phyloP scores from a whole-genome alignment of 2,888 invertebrate genomes.

The Callosobruchus maculatus region DNA sequence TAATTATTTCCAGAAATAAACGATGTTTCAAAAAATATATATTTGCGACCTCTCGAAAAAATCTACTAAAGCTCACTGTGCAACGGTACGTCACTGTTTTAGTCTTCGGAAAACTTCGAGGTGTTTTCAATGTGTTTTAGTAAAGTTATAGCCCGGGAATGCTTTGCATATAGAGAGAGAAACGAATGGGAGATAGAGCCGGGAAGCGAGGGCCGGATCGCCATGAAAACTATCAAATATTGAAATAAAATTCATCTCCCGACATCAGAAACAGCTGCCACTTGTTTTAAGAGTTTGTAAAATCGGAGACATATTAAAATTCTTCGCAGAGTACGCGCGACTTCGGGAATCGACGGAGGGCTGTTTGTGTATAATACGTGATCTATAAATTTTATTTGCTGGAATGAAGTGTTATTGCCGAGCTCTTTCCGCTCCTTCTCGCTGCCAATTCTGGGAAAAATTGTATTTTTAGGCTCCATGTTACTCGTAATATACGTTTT shows the following conservation, averaged over 20 bases:
- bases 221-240: conserved; percentile 52
- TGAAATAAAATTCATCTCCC: conserved; percentile 54
- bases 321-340: conserved; percentile 30
- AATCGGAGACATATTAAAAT: conserved; percentile 51
- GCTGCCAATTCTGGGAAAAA: not conserved
- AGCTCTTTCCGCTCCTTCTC: not conserved
- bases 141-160: conserved; percentile 49
- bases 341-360: conserved; percentile 31
- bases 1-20: too few relatives aligned
- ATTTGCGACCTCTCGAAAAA: too few relatives aligned
- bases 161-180: conserved; percentile 49
- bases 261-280: conserved; percentile 52
- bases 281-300: conserved; percentile 52
- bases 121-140: conserved; percentile 48
- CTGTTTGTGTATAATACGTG: not conserved
- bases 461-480: not conserved
- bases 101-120: conserved; percentile 41
- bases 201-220: conserved; percentile 32
- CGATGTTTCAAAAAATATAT: not conserved
- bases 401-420: not conserved
- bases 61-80: too few relatives aligned
- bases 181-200: conserved; percentile 22
- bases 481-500: too few relatives aligned
- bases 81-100: not conserved
- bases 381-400: not conserved